A percentile compares a stretch with the other conserved stretches of the same genome.
Evolutionary conservation across 2,888 invertebrate genomes (phyloP).

Genomic region (Plebejus melissa): DNA sequence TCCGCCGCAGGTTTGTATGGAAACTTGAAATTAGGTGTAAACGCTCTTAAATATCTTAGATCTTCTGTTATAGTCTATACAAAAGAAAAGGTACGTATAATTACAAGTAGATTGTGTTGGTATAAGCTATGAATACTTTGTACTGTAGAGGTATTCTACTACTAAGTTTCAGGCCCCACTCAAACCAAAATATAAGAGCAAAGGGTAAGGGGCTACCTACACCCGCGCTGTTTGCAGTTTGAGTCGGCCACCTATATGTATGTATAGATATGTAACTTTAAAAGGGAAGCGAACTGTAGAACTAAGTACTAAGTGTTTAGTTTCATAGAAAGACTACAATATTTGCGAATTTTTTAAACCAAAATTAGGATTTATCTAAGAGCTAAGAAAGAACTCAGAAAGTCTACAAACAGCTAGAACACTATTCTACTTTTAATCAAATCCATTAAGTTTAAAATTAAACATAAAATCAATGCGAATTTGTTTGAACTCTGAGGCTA

Average conservation of each 20-base stretch:
- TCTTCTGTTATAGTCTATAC: too few relatives aligned
- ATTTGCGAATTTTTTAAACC: neutral
- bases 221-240: conserved; percentile 8
- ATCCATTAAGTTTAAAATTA: conserved; percentile 35
- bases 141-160: neutral
- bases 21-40: too few relatives aligned
- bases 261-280: neutral
- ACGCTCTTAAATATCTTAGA: too few relatives aligned
- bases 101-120: neutral
- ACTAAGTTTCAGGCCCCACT: neutral
- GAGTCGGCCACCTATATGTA: neutral
- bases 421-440: neutral
- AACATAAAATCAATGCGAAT: conserved; percentile 37
- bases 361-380: too few relatives aligned
- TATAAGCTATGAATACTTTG: neutral
- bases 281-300: conserved; percentile 1
- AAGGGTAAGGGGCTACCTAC: conserved; percentile 2
- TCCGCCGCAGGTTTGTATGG: too few relatives aligned
- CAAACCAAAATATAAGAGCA: conserved; percentile 1
- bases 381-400: too few relatives aligned
- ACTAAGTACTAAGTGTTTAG: neutral
- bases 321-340: neutral
- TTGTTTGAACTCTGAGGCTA: conserved; percentile 43
- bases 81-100: neutral
- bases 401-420: neutral